Conservation (phyloP, 2,888 invertebrate species). For the Ornithoptera priamus region DNA sequence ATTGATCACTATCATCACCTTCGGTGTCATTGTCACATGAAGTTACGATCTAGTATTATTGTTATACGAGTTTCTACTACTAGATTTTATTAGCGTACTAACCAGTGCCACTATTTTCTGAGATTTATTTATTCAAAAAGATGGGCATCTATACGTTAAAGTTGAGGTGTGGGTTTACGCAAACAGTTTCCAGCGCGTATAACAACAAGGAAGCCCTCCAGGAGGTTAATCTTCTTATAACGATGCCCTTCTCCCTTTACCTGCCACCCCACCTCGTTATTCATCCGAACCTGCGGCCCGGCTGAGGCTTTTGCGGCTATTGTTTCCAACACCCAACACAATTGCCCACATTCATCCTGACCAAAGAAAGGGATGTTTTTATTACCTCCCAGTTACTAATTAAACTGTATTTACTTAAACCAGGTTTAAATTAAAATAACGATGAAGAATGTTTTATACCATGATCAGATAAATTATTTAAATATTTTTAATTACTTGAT, state of each 20-base stretch:
- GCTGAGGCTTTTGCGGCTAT: constrained; percentile 48
- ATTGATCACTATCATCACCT: too few species aligned
- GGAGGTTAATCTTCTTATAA: constrained; percentile 30
- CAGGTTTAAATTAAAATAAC: neutral
- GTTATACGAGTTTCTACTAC: too few species aligned
- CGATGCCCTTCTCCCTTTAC: constrained; percentile 12
- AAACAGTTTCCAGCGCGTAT: constrained; percentile 2
- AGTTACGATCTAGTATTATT: too few species aligned
- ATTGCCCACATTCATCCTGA: constrained; percentile 53
- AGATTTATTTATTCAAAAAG: neutral
- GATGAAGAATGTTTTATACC: neutral
- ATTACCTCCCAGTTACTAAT: constrained; percentile 2
- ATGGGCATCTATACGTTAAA: neutral
- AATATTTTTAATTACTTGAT: neutral
- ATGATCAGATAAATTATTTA: neutral
- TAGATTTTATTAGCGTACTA: neutral
- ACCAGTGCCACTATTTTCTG: neutral
- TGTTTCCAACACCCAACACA: constrained; percentile 47
- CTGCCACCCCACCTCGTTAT: constrained; percentile 49
- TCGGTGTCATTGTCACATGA: too few species aligned
- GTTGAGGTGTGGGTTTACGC: neutral
- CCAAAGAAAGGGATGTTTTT: constrained; percentile 40
- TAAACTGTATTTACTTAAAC: constrained; percentile 19
- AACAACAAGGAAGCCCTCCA: constrained; percentile 25
- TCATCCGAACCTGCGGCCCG: constrained; percentile 52